Evolutionary conservation across 2,113 vertebrate species (phyloP).

Genomic region (Herpetotheres cachinnans): DNA sequence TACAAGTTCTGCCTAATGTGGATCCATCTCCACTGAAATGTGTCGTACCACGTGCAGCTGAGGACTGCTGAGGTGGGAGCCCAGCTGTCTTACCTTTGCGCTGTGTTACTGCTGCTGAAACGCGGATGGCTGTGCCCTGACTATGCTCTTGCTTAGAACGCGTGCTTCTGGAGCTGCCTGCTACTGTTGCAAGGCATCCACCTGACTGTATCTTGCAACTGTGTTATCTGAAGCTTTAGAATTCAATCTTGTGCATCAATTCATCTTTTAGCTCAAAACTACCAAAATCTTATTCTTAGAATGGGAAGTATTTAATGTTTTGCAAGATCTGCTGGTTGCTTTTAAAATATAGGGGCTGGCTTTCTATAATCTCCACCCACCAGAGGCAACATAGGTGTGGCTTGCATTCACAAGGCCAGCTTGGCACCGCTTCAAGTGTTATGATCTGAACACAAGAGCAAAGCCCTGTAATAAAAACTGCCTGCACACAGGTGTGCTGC

Average conservation of each 20-base stretch:
- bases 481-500: background rate
- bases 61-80: background rate
- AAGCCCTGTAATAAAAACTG: background rate
- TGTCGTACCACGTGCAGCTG: fast-evolving
- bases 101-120: background rate
- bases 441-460: background rate
- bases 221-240: background rate
- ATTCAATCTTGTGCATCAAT: background rate
- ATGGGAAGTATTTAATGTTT: background rate
- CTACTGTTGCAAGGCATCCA: background rate
- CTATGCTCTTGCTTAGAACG: background rate
- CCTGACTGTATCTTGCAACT: background rate
- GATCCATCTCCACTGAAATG: background rate
- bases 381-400: background rate
- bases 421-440: background rate
- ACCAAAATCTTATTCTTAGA: background rate
- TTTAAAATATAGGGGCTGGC: background rate
- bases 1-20: background rate
- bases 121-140: fast-evolving
- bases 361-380: background rate
- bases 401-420: background rate
- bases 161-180: background rate
- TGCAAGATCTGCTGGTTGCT: background rate
- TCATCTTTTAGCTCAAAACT: background rate
- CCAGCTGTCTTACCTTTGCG: background rate